These are phyloP conservation scores for Oedothorax gibbosus DNA, from an alignment of 1,140 invertebrate genomes.

Conservation along the genomic window DNA sequence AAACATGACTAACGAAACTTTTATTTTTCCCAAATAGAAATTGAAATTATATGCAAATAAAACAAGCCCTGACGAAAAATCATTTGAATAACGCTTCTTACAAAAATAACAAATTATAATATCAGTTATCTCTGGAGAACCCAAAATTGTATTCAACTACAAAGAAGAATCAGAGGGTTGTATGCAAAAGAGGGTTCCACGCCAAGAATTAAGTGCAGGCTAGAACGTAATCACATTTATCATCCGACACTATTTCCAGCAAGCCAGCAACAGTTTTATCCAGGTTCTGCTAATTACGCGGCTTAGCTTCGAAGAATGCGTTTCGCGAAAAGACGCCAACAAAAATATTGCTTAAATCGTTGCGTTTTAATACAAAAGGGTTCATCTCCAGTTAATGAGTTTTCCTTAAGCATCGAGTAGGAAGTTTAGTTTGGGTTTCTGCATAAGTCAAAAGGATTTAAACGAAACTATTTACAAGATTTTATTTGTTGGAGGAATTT, in stretches of 20 bases:
- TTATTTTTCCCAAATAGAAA: too few relatives aligned
- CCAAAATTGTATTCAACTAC: not conserved
- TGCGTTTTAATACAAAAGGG: not conserved
- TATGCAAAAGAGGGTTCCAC: not conserved
- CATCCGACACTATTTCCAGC: constrained; percentile 1
- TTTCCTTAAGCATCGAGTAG: too few relatives aligned
- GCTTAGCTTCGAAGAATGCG: constrained; percentile 3
- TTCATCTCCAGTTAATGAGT: too few relatives aligned
- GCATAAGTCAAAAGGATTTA: too few relatives aligned
- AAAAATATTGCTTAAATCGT: constrained; percentile 1
- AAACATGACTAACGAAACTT: too few relatives aligned
- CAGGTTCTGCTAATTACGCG: constrained; percentile 20
- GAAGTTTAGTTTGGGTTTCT: too few relatives aligned
- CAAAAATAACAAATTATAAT: too few relatives aligned
- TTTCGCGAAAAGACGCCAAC: constrained; percentile 4
- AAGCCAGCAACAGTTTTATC: not conserved
- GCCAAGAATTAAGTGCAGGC: not conserved
- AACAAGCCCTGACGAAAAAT: too few relatives aligned
- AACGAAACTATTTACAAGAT: too few relatives aligned
- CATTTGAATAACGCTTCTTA: too few relatives aligned
- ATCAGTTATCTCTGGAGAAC: not conserved
- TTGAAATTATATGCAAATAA: too few relatives aligned
- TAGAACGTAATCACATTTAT: constrained; percentile 37
- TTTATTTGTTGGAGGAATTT: too few relatives aligned
- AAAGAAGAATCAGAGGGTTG: not conserved